phyloP scores from a whole-genome alignment of 2,888 invertebrate species.

The Mystacides longicornis region DNA sequence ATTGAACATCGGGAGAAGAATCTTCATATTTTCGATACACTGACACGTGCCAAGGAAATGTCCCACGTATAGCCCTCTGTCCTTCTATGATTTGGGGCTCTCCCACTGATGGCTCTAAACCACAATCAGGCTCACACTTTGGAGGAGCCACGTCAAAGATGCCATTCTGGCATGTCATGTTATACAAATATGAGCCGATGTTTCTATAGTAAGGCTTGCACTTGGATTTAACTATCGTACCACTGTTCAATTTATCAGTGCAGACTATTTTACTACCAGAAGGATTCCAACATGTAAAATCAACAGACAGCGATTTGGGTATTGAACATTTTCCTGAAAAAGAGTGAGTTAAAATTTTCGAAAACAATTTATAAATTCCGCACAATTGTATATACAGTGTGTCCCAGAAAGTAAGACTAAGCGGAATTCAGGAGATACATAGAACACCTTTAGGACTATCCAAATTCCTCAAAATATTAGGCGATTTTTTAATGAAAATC shows the following conservation, averaged over 20 bases:
- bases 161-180: constrained; percentile 2
- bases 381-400: no score
- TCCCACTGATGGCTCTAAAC: background rate
- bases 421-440: no score
- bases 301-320: background rate
- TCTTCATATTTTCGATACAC: background rate
- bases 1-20: background rate
- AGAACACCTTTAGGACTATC: no score
- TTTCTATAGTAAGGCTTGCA: constrained; percentile 2
- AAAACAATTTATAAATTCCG: no score
- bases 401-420: no score
- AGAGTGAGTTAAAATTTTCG: no score
- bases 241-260: background rate
- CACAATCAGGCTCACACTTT: background rate
- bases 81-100: background rate
- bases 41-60: constrained; percentile 4
- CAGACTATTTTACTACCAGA: background rate
- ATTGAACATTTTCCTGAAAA: background rate
- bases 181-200: background rate
- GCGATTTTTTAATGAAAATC: no score
- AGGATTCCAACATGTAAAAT: background rate
- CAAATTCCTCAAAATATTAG: no score
- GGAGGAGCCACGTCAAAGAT: constrained; percentile 3
- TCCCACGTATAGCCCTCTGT: background rate
- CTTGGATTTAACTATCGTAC: background rate